A percentile compares a stretch with the other conserved stretches of the same genome.
phyloP scores from a whole-genome alignment of 2,888 invertebrate genomes.

The Tipula confusa region DNA sequence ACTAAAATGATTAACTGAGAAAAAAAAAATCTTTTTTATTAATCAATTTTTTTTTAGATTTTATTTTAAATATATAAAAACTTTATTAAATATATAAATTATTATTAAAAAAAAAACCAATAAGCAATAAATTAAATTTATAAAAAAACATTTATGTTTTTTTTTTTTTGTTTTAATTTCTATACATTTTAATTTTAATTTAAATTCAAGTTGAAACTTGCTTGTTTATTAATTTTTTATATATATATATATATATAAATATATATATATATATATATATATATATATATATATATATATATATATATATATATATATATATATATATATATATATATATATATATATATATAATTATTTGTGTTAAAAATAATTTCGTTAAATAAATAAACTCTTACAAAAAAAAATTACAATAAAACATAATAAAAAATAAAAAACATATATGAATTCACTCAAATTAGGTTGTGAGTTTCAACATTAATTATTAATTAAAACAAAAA shows the following conservation, averaged over 20 bases:
- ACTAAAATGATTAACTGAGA: not conserved
- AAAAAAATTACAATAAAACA: not conserved
- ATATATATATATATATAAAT: not conserved
- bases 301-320: not conserved
- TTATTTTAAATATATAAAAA: not conserved
- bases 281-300: not conserved
- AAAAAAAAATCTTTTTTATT: not conserved
- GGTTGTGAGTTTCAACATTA: conserved; percentile 30
- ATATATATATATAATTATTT: not conserved
- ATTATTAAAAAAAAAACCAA: conserved; percentile 13
- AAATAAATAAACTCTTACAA: conserved; percentile 5
- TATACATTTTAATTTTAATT: not conserved
- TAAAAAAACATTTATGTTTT: not conserved
- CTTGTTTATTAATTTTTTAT: conserved; percentile 3
- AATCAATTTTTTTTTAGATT: not conserved
- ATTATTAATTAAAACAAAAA: not conserved
- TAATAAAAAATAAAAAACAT: not conserved
- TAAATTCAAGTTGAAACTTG: conserved; percentile 21
- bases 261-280: too few relatives aligned
- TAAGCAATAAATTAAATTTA: conserved; percentile 25
- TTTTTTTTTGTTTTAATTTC: not conserved
- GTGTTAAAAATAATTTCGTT: not conserved
- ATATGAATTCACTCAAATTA: conserved; percentile 28
- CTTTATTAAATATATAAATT: not conserved
- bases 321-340: not conserved